These are phyloP conservation scores for Priapulus caudatus DNA, from an alignment of 2,888 invertebrate species.

Conservation along the genomic window DNA sequence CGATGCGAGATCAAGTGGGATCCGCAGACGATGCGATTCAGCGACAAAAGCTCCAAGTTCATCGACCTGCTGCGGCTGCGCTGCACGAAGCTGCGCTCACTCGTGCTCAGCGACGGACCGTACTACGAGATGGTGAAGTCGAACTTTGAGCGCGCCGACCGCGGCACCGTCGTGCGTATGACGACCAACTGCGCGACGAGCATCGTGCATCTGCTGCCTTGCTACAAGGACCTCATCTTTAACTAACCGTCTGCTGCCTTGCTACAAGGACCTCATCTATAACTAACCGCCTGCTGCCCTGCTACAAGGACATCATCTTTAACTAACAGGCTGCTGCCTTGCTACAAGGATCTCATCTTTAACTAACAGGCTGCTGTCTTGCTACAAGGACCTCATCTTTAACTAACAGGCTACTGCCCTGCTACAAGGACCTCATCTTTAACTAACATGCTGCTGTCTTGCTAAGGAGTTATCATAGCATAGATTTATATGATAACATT, in stretches of 20 bases:
- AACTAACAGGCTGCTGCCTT: background rate
- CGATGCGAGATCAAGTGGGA: slow-evolving; percentile 95
- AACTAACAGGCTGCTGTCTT: no score
- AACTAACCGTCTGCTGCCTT: slow-evolving; percentile 49
- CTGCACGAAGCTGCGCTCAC: slow-evolving; percentile 78
- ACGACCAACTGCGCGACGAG: slow-evolving; percentile 91
- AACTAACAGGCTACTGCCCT: no score
- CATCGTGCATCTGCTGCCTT: slow-evolving; percentile 76
- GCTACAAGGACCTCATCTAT: background rate
- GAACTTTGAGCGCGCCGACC: slow-evolving; percentile 95
- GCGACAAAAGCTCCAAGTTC: slow-evolving; percentile 98
- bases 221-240: slow-evolving; percentile 89
- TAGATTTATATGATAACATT: no score
- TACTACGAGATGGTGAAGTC: slow-evolving; percentile 99
- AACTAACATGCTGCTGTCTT: no score
- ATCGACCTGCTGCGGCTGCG: slow-evolving; percentile 92
- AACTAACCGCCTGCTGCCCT: background rate
- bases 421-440: no score
- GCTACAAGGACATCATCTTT: background rate
- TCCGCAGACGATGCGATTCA: slow-evolving; percentile 92
- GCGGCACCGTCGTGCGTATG: slow-evolving; percentile 88
- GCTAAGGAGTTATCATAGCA: no score
- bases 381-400: no score
- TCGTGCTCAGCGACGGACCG: slow-evolving; percentile 91
- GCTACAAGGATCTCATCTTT: background rate